phyloP scores from a whole-genome alignment of 2,888 invertebrate species.

The Cosmia pyralina region DNA sequence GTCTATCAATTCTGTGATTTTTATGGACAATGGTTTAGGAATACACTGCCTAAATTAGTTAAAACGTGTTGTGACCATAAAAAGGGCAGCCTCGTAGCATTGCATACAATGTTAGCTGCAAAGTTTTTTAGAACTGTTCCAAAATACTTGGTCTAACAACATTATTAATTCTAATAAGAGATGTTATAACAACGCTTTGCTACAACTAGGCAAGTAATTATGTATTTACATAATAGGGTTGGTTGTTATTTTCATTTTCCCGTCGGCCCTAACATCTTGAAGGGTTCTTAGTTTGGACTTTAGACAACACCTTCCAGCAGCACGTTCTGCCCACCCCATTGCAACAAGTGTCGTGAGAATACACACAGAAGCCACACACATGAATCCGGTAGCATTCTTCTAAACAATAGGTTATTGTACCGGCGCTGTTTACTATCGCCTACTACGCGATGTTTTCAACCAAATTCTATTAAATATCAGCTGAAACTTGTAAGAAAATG shows the following conservation, averaged over 20 bases:
- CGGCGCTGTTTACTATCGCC: slow-evolving; percentile 57
- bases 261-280: background rate
- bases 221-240: background rate
- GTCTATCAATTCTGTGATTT: background rate
- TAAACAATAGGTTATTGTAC: slow-evolving; percentile 67
- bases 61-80: background rate
- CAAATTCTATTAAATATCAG: slow-evolving; percentile 60
- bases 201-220: background rate
- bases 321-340: slow-evolving; percentile 26
- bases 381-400: slow-evolving; percentile 64
- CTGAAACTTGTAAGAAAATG: slow-evolving; percentile 58
- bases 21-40: background rate
- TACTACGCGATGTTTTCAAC: slow-evolving; percentile 58
- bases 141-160: background rate
- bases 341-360: slow-evolving; percentile 55
- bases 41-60: background rate
- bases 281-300: background rate
- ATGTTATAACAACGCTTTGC: background rate
- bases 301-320: background rate
- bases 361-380: slow-evolving; percentile 50
- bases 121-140: background rate
- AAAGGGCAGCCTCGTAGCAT: background rate
- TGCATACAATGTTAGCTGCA: background rate
- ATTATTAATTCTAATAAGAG: background rate
- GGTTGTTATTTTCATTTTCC: background rate